A percentile compares a stretch with the other conserved stretches of the same genome.
Evolutionary conservation across 2,797 vertebrate species (phyloP).

Genomic region (Delichon dasypus): DNA sequence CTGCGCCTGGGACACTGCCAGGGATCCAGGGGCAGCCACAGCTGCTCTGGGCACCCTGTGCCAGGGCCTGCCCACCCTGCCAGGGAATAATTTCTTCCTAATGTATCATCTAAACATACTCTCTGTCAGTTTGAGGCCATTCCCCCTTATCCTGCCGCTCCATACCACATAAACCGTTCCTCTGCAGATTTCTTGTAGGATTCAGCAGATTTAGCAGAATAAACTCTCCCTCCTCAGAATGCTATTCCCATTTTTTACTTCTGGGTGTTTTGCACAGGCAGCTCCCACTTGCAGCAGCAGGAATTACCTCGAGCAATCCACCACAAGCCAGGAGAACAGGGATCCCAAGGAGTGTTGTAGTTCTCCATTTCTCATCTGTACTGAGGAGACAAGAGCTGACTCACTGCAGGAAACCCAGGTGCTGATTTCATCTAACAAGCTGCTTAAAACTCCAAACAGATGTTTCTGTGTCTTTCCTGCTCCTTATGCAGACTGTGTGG

Average conservation of each 20-base stretch:
- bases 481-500: constrained; percentile 52
- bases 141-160: not conserved
- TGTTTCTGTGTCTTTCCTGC: constrained; percentile 60
- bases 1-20: not conserved
- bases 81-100: not conserved
- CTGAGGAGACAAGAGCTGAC: not conserved
- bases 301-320: constrained; percentile 9
- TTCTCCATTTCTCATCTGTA: not conserved
- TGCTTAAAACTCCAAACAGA: constrained; percentile 64
- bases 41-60: not conserved
- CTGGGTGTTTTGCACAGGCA: not conserved
- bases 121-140: not conserved
- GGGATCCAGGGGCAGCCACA: not conserved
- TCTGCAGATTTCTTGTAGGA: not conserved
- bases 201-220: not conserved
- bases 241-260: not conserved
- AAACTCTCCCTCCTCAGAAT: not conserved
- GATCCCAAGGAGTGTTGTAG: not conserved
- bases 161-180: not conserved
- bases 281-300: not conserved
- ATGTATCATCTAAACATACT: not conserved
- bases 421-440: constrained; percentile 59
- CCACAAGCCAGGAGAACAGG: fast-evolving
- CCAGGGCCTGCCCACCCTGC: not conserved
- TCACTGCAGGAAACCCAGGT: constrained; percentile 46